Base-by-base conservation (phyloP, 2,888 invertebrate species). In the Slavum lentiscoides region DNA sequence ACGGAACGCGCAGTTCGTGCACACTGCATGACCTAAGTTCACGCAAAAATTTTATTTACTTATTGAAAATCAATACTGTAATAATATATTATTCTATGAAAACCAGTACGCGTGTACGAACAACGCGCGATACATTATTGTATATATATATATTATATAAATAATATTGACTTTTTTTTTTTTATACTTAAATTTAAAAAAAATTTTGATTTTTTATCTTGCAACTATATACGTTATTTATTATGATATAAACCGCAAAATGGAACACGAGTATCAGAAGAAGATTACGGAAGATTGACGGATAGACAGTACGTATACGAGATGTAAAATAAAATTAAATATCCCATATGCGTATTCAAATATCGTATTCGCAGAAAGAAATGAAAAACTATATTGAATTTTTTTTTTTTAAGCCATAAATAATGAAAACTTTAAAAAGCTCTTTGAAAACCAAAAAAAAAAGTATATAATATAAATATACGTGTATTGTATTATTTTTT, bases 371-470 rank as follows among this genome's bases (percentile, higher is more conserved):
- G 17, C 37, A n/a, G 53, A 37, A 30, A 15, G 30, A 55, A 69
- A 74, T 55, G 30, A 55, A 69, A 74, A 74, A 62, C 30, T 73
- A 74, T 73, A 61, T 73, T 73, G 61, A 43, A 49, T 61, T 49
- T 49, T 61, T 49, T 13, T 7, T 23, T 9, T 64, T 30, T 53
- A 74, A 64, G 64, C 21, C 62, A 74, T 74, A 74, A 74, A 74
- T 64, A 64, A 64, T 74, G 64, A 55, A 74, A 74, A 74, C 55
- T 74, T 66, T 66, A 55, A 74, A n/a, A 66, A 66, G 64, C 64
- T 58, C 66, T 74, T 21, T 37, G 55, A 58, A 55, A n/a, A n/a
- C n/a, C n/a, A n/a, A n/a, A 64, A 53, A 64, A n/a, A 39, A 39
- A 74, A 11, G n/a, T 11, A 49, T 43, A 64, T 37, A 55, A 19